Base-by-base conservation (phyloP, 1,140 invertebrate species). In the Hormaphis cornu region DNA sequence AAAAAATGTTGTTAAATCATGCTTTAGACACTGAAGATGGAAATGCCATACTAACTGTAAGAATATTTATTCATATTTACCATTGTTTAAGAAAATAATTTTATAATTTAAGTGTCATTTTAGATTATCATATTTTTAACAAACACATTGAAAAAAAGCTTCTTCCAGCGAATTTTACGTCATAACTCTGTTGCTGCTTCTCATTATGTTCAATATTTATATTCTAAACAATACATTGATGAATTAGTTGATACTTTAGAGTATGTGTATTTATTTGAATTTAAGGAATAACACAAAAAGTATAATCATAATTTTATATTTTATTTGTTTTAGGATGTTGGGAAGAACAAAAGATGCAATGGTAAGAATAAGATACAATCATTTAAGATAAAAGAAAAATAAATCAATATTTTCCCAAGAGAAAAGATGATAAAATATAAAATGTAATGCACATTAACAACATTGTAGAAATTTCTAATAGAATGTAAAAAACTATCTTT, bases 181-280 rank as follows among this genome's bases (percentile, higher is more conserved):
- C 77, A 80, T 35, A 79, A 78, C 69, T 77, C 77, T 44, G 76
- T 79, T 44, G 82, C 81, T 26, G 77, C 80, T 28, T 72, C 80
- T 58, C 78, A 80, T 71, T 84, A 83, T 70, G 73, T 81, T 35
- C 76, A 80, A 74, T 82, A 83, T 75, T 74, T 84, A 3, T 78
- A 79, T 9, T 82, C 75, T 16, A 80, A 77, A 74, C 74, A 81
- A 71, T 77, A 79, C 71, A 76, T 78, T 12, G 77, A 73, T 72
- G 81, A 83, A 75, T 78, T 83, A 20, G 78, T 78, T 33, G 82
- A 83, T 74, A 74, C 82, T 56, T 74, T 83, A 20, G 80, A 79
- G 82, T 83, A 78, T 76, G 79, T 76, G 8, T 8, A 73, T 54
- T 44, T 9, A 70, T 69, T 28, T n/a, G n/a, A n/a, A n/a, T n/a